Evolutionary conservation across 2,888 invertebrate genomes (phyloP).

Genomic region (Drosophila heteroneura): DNA sequence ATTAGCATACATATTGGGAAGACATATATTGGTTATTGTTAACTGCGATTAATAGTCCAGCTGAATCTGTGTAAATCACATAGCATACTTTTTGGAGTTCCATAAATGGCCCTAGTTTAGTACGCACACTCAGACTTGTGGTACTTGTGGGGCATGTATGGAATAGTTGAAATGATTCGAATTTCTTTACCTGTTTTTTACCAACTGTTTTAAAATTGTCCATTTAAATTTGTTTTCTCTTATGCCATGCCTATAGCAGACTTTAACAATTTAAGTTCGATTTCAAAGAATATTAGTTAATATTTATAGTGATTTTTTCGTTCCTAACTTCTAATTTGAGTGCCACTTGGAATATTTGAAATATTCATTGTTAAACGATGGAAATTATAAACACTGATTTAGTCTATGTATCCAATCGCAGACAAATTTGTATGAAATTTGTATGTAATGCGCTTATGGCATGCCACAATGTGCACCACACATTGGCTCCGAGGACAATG

Average conservation of each 20-base stretch:
- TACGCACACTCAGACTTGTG: neutral
- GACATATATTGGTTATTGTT: constrained; percentile 11
- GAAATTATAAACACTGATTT: neutral
- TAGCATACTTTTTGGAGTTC: constrained; percentile 38
- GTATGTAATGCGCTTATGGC: constrained; percentile 44
- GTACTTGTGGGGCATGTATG: neutral
- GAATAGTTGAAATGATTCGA: neutral
- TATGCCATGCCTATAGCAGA: neutral
- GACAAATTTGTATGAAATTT: neutral
- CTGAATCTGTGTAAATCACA: neutral
- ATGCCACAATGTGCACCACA: constrained; percentile 80
- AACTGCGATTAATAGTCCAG: neutral
- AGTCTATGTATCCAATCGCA: neutral
- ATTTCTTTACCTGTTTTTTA: neutral
- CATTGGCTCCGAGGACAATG: constrained; percentile 90
- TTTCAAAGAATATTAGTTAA: neutral
- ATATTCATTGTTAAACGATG: constrained; percentile 11
- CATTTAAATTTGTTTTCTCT: neutral
- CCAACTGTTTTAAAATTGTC: neutral
- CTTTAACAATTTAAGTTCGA: neutral
- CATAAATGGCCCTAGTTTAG: neutral
- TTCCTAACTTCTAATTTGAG: neutral
- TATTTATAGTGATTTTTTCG: neutral
- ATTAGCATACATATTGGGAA: constrained; percentile 15
- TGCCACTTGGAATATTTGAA: constrained; percentile 21